A percentile compares a stretch with the other conserved stretches of the same genome.
phyloP scores from a whole-genome alignment of 2,888 invertebrate genomes.

The Leptura quadrifasciata region DNA sequence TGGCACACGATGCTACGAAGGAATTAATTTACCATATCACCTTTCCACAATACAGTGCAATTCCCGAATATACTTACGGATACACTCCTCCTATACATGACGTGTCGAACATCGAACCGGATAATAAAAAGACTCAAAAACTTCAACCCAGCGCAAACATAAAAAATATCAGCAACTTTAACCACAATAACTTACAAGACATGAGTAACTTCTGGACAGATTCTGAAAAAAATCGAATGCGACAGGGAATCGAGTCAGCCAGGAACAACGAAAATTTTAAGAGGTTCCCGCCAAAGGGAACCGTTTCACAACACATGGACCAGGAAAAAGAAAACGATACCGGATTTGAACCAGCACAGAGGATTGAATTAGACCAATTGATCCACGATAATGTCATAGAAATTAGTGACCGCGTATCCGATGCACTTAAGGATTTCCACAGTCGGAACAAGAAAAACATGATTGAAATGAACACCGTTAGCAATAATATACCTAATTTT shows the following conservation, averaged over 20 bases:
- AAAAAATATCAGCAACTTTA: constrained; percentile 27
- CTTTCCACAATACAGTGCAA: constrained; percentile 31
- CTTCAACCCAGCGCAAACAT: neutral
- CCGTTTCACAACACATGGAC: neutral
- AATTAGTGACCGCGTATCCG: neutral
- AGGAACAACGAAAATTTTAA: constrained; percentile 41
- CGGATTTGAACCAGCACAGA: constrained; percentile 38
- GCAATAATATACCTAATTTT: neutral
- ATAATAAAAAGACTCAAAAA: neutral
- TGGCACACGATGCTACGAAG: constrained; percentile 38
- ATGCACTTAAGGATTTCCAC: neutral
- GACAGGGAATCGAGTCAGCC: constrained; percentile 52
- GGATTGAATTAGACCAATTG: constrained; percentile 35
- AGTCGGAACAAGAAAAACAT: neutral
- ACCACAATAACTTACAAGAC: constrained; percentile 51
- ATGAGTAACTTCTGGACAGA: constrained; percentile 55
- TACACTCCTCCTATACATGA: neutral
- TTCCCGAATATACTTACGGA: neutral
- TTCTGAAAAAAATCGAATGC: constrained; percentile 52
- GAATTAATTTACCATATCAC: constrained; percentile 47
- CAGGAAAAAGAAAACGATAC: constrained; percentile 25
- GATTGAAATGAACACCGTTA: neutral
- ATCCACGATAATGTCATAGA: neutral
- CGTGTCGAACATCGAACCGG: neutral
- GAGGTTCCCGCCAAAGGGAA: constrained; percentile 12